Conservation (phyloP, 2,113 vertebrate species). For the Odobenus rosmarus region DNA sequence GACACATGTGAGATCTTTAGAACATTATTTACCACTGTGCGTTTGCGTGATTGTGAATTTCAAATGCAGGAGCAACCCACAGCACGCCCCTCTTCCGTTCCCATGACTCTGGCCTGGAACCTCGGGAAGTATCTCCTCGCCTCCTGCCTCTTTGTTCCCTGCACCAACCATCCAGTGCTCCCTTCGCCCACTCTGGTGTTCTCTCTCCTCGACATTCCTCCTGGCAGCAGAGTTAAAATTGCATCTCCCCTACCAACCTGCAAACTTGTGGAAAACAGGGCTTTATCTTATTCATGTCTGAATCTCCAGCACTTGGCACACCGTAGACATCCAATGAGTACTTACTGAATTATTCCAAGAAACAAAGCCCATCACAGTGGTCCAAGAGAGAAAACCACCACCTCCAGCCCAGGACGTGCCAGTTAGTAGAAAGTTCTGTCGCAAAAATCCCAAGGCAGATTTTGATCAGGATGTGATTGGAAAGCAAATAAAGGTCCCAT, state of each 20-base stretch:
- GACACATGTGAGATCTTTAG: background rate
- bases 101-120: rapidly evolving
- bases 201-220: background rate
- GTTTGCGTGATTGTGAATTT: background rate
- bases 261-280: background rate
- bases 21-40: background rate
- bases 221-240: background rate
- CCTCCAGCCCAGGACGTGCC: background rate
- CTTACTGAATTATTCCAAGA: background rate
- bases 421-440: background rate
- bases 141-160: background rate
- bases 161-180: background rate
- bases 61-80: background rate
- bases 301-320: background rate
- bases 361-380: background rate
- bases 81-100: rapidly evolving
- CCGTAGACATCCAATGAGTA: background rate
- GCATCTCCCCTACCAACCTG: background rate
- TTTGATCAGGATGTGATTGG: background rate
- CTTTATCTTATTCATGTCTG: background rate
- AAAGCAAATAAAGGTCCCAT: constrained; percentile 32
- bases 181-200: background rate
- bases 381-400: background rate
- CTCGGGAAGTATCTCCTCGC: background rate
- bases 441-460: background rate